Evolutionary conservation across 2,113 vertebrate species (phyloP).

Genomic region (Coturnix japonica): DNA sequence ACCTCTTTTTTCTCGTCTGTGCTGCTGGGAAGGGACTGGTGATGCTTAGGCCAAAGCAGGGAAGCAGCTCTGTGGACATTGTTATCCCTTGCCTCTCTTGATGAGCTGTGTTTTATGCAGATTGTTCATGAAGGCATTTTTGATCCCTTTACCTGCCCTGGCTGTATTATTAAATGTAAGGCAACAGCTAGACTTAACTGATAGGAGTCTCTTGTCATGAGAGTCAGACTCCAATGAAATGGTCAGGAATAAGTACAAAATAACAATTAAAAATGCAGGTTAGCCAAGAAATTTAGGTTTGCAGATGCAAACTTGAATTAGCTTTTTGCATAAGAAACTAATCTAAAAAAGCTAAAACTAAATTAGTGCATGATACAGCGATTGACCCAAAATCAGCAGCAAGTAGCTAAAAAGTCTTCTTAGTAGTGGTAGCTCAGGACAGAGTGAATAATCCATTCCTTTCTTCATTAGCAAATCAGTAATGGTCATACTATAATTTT

Average conservation of each 20-base stretch:
- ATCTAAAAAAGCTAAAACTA: no score
- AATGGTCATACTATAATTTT: background rate
- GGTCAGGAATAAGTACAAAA: background rate
- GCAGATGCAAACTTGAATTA: background rate
- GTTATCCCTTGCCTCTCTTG: background rate
- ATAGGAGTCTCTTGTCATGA: background rate
- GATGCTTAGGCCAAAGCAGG: rapidly evolving
- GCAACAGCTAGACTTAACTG: background rate
- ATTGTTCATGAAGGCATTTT: rapidly evolving
- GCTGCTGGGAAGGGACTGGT: background rate
- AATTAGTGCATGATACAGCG: background rate
- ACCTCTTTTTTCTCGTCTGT: background rate
- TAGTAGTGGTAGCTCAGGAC: background rate
- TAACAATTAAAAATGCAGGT: background rate
- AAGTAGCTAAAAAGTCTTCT: background rate
- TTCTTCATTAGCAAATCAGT: background rate
- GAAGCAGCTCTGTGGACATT: background rate
- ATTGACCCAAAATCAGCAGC: background rate
- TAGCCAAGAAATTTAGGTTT: background rate
- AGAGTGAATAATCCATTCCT: background rate
- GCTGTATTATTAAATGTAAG: background rate
- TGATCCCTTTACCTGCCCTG: background rate
- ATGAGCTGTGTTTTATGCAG: background rate
- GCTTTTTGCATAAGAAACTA: background rate
- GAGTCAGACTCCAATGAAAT: background rate